Percentiles rank a stretch among this genome's conserved stretches.
Evolutionary conservation across 2,888 invertebrate species (phyloP).

Genomic region (Theretra japonica): DNA sequence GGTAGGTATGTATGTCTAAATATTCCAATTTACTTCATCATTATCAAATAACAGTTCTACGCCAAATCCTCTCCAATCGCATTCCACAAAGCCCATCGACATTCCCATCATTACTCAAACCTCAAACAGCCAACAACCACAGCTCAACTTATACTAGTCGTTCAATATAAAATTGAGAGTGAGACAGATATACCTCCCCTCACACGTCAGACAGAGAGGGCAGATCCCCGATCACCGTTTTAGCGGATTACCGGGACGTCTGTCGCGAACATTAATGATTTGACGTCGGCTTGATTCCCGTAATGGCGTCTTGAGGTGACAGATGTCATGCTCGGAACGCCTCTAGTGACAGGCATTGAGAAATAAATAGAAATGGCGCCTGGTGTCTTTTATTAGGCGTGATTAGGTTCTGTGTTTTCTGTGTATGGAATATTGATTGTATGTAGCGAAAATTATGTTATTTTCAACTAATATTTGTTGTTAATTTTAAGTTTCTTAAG

Average conservation of each 20-base stretch:
- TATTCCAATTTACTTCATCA: too few species aligned
- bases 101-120: too few species aligned
- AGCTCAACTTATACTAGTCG: slow-evolving; percentile 35
- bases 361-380: slow-evolving; percentile 24
- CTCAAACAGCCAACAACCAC: slow-evolving; percentile 35
- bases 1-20: too few species aligned
- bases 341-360: slow-evolving; percentile 45
- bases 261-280: slow-evolving; percentile 62
- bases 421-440: not conserved
- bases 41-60: too few species aligned
- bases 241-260: slow-evolving; percentile 62
- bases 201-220: slow-evolving; percentile 43
- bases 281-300: slow-evolving; percentile 53
- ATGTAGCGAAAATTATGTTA: too few species aligned
- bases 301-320: slow-evolving; percentile 75
- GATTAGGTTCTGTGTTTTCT: slow-evolving; percentile 21
- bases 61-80: too few species aligned
- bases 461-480: too few species aligned
- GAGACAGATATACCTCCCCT: slow-evolving; percentile 47
- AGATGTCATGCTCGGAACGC: slow-evolving; percentile 59
- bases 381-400: slow-evolving; percentile 15
- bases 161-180: slow-evolving; percentile 56
- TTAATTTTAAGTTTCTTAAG: too few species aligned
- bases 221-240: slow-evolving; percentile 53
- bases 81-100: not conserved